Evolutionary conservation across 2,888 invertebrate species (phyloP), one percentile per base, ranked within the genome.

Genomic region (Drosophila parthenogenetica): DNA sequence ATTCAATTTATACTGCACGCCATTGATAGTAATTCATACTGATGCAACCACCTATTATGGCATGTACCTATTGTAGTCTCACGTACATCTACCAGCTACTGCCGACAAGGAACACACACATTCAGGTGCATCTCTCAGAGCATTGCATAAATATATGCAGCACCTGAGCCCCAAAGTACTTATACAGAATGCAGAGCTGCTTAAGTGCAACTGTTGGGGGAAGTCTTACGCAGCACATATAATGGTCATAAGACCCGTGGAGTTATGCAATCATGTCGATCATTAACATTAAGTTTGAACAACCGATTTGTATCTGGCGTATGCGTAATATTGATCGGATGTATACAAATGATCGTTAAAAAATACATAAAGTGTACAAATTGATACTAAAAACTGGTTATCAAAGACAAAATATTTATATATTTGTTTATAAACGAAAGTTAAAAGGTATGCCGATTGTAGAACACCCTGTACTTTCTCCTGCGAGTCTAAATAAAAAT

Each of bases 1-100:
- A 90, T 90, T 90, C 89, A 90, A 90, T 90, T 90, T 87, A 89
- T 83, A 82, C 86, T 73, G 80, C 77, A 71, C 73, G 77, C 66
- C 79, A 74, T 88, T 88, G 79, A 86, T 80, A 86, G 84, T 88
- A 88, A 87, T 77, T 77, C 86, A 83, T 79, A 72, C 71, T 77
- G 81, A 83, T 75, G 71, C 64, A 51, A 55, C 54, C 68, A 58
- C 57, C 61, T 58, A 48, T 5, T 22, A 32, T 49, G 22, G 13
- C 39, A 55, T 50, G 16, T 48, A 39, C 48, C 48, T 32, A 32
- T 49, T 32, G 48, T 49, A 32, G 29, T 49, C 17, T 29, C 43
- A 39, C 19, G 42, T 35, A 17, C 39, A 29, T n/a, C n/a, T n/a
- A n/a, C n/a, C n/a, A n/a, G 29, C 29, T n/a, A 16, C 16, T 37